Conservation (phyloP, 2,113 vertebrate genomes). For the Silurus meridionalis region DNA sequence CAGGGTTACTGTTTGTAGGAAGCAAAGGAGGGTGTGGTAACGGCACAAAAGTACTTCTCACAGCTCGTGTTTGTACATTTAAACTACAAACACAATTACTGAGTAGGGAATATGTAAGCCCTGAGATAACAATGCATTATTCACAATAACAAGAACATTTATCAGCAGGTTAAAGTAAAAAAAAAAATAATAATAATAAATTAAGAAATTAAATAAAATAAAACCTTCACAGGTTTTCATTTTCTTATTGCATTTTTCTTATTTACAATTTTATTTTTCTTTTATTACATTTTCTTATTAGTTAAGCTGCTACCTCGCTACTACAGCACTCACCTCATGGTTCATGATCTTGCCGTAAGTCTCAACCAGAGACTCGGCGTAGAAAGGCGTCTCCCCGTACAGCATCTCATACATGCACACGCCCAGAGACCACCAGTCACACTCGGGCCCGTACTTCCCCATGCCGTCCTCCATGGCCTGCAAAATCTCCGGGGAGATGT, state of each 20-base stretch:
- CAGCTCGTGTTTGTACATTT: background rate
- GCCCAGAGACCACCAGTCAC: constrained; percentile 97
- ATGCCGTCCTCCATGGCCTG: constrained; percentile 98
- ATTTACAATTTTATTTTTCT: too few species aligned
- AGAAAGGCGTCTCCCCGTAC: constrained; percentile 93
- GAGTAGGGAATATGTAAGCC: background rate
- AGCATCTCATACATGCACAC: constrained; percentile 98
- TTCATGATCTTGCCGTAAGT: constrained; percentile 99
- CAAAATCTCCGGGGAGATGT: constrained; percentile 96
- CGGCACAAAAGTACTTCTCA: background rate
- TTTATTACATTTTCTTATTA: too few species aligned
- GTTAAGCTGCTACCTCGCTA: background rate
- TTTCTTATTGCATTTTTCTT: too few species aligned
- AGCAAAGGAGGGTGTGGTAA: background rate
- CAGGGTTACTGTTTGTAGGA: background rate
- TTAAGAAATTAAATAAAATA: too few species aligned
- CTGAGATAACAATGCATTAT: background rate
- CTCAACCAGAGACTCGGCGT: constrained; percentile 92
- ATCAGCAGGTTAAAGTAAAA: background rate
- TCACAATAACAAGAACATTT: background rate
- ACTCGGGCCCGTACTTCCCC: constrained; percentile 92
- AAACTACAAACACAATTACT: background rate
- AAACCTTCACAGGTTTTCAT: too few species aligned
- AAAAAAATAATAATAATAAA: too few species aligned
- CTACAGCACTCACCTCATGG: constrained; percentile 63